Conservation (phyloP, 2,113 vertebrate genomes). For the Isurus oxyrinchus region DNA sequence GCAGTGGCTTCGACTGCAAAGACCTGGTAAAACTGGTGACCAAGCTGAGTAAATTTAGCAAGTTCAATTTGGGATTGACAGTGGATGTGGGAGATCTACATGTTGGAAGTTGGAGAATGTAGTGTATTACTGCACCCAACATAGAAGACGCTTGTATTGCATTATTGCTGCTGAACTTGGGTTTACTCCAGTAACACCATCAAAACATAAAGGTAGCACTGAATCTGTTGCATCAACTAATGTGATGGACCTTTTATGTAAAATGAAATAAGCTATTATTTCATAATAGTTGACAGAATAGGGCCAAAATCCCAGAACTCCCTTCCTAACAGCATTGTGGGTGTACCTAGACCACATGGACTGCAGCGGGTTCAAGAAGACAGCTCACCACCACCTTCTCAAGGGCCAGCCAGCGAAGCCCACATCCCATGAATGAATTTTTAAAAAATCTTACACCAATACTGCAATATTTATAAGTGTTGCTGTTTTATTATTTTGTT, state of each 20-base stretch:
- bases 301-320: too few relatives aligned
- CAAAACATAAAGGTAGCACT: neutral
- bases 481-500: neutral
- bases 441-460: neutral
- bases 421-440: too few relatives aligned
- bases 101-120: neutral
- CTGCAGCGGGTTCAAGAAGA: too few relatives aligned
- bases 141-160: neutral
- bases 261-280: neutral
- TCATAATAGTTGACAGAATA: neutral
- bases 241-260: neutral
- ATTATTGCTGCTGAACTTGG: neutral
- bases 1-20: neutral
- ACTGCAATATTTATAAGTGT: neutral
- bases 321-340: too few relatives aligned
- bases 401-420: too few relatives aligned
- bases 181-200: neutral
- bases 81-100: neutral
- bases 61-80: neutral
- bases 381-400: too few relatives aligned
- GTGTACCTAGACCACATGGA: too few relatives aligned
- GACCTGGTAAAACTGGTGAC: neutral
- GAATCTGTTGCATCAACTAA: neutral
- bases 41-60: neutral
- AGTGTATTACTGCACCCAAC: neutral